Evolutionary conservation across 2,888 invertebrate genomes (phyloP).

Genomic region (Itoplectis maculator): DNA sequence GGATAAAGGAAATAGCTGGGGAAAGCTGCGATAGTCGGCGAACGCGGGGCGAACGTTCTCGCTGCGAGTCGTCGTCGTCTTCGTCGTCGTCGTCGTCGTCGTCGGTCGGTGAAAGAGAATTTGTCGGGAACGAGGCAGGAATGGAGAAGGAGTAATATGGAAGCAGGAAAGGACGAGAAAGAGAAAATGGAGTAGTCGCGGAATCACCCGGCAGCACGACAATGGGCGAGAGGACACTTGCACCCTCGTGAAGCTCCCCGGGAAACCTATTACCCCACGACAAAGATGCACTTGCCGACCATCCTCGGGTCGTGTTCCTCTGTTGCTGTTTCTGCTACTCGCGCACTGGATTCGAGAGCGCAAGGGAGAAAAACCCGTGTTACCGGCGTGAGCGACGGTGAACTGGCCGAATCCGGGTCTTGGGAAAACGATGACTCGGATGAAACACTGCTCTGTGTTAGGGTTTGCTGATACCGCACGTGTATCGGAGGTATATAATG

Average conservation of each 20-base stretch:
- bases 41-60: background rate
- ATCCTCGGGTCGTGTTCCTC: slow-evolving; percentile 3
- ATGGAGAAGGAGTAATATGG: slow-evolving; percentile 22
- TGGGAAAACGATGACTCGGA: slow-evolving; percentile 10
- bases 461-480: slow-evolving; percentile 1
- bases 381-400: no score
- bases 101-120: slow-evolving; percentile 36
- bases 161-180: slow-evolving; percentile 30
- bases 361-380: no score
- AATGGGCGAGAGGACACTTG: slow-evolving; percentile 44
- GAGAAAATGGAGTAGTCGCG: slow-evolving; percentile 31
- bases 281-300: slow-evolving; percentile 45
- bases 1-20: slow-evolving; percentile 38
- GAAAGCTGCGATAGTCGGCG: slow-evolving; percentile 18
- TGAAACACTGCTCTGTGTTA: background rate
- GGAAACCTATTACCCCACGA: slow-evolving; percentile 50
- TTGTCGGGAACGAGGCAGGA: slow-evolving; percentile 39
- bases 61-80: background rate
- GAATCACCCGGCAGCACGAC: slow-evolving; percentile 53
- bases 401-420: background rate
- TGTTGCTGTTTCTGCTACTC: slow-evolving; percentile 11
- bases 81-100: slow-evolving; percentile 2
- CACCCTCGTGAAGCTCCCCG: slow-evolving; percentile 7
- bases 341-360: background rate
- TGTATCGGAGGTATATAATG: no score